These are phyloP conservation scores for Drosophila ironensis DNA, from an alignment of 1,140 invertebrate genomes.

Conservation along the genomic window DNA sequence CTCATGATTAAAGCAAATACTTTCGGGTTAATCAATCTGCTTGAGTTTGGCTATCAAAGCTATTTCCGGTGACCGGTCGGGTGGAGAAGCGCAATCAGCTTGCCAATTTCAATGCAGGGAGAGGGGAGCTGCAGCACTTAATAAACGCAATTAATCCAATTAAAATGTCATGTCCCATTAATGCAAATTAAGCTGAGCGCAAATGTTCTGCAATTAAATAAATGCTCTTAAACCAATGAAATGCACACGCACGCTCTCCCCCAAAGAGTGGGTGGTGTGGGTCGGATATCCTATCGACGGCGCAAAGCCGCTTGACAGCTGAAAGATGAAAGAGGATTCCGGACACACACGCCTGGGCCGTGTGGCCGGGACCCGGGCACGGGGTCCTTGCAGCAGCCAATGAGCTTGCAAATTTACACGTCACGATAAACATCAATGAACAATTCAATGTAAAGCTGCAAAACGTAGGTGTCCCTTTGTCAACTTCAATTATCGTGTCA, in stretches of 20 bases:
- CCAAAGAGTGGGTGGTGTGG: neutral
- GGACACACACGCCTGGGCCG: constrained; percentile 6
- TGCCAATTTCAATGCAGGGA: constrained; percentile 32
- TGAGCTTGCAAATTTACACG: constrained; percentile 59
- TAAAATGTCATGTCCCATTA: constrained; percentile 79
- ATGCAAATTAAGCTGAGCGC: constrained; percentile 62
- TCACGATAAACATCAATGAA: constrained; percentile 63
- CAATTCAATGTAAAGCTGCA: constrained; percentile 63
- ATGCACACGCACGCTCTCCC: constrained; percentile 2
- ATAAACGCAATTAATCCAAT: constrained; percentile 79
- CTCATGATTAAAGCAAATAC: neutral
- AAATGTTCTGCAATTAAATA: constrained; percentile 77
- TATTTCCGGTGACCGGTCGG: constrained; percentile 8
- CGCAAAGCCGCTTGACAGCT: constrained; percentile 33
- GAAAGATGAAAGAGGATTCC: constrained; percentile 17
- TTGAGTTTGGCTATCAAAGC: neutral
- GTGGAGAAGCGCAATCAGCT: constrained; percentile 27
- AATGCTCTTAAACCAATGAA: constrained; percentile 73
- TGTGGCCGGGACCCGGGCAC: too few species aligned
- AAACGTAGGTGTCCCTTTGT: constrained; percentile 24
- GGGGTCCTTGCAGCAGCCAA: neutral
- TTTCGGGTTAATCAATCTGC: neutral
- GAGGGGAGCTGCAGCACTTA: constrained; percentile 44
- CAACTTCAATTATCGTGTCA: constrained; percentile 4
- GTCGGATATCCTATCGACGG: constrained; percentile 7